Conservation (phyloP, 2,797 vertebrate genomes). For the Balearica regulorum region DNA sequence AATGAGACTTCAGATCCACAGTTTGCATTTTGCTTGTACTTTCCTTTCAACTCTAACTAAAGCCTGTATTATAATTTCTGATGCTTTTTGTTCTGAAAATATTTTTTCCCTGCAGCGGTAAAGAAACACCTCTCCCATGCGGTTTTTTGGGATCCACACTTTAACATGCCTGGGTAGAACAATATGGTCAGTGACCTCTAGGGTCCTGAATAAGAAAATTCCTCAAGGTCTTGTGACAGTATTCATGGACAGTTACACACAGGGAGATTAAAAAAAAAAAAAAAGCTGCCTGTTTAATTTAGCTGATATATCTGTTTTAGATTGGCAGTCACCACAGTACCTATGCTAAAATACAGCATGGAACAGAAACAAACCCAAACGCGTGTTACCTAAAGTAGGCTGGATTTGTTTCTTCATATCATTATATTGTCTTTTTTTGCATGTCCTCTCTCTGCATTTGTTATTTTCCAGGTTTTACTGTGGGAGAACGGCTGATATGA, state of each 20-base stretch:
- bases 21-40: constrained; percentile 39
- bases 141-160: neutral
- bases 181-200: neutral
- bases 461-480: neutral
- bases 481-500: neutral
- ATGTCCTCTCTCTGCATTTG: neutral
- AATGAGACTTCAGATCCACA: neutral
- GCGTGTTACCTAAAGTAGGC: neutral
- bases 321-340: neutral
- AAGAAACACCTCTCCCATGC: neutral
- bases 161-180: constrained; percentile 1
- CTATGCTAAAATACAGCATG: neutral
- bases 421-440: neutral
- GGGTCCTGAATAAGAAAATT: neutral
- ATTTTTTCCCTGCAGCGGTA: constrained; percentile 18
- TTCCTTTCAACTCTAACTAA: constrained; percentile 37
- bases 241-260: neutral
- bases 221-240: neutral
- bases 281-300: neutral
- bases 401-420: neutral
- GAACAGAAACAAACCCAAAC: neutral
- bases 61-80: constrained; percentile 2
- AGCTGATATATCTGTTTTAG: neutral
- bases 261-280: neutral
- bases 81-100: constrained; percentile 39